These are phyloP conservation scores for Chrosomus eos DNA, from an alignment of 2,797 vertebrate species.

Conservation along the genomic window DNA sequence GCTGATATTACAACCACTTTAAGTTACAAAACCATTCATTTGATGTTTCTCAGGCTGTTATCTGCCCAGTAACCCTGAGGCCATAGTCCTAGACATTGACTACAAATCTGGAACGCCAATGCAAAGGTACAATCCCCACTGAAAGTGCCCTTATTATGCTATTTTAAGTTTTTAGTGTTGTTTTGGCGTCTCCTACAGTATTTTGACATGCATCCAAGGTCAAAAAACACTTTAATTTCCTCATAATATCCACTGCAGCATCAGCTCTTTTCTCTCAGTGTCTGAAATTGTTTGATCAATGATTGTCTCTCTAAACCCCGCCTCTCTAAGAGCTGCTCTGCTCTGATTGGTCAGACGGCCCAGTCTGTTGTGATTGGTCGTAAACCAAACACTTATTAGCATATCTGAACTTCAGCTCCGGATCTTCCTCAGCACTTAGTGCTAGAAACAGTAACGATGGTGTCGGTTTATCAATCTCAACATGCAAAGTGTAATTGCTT, in stretches of 20 bases:
- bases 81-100: constrained; percentile 96
- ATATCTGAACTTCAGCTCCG: not conserved
- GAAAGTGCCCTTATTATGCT: not conserved
- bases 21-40: not conserved
- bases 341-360: not conserved
- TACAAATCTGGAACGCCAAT: constrained; percentile 96
- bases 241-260: not conserved
- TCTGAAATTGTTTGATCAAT: not conserved
- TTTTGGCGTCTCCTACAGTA: not conserved
- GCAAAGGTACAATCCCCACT: constrained; percentile 82
- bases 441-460: not conserved
- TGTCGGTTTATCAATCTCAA: not conserved
- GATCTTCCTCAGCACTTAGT: not conserved
- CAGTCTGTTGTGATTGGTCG: too few relatives aligned
- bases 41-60: constrained; percentile 84
- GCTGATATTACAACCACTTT: not conserved
- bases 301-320: not conserved
- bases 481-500: too few relatives aligned
- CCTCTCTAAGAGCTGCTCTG: not conserved
- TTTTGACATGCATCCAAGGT: fast-evolving
- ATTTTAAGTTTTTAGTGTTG: not conserved
- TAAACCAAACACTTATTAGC: not conserved
- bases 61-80: constrained; percentile 95
- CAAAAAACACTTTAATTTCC: not conserved
- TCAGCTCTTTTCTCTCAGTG: not conserved